Conservation (phyloP, 2,797 vertebrate genomes). For the Chloroceryle amazona region DNA sequence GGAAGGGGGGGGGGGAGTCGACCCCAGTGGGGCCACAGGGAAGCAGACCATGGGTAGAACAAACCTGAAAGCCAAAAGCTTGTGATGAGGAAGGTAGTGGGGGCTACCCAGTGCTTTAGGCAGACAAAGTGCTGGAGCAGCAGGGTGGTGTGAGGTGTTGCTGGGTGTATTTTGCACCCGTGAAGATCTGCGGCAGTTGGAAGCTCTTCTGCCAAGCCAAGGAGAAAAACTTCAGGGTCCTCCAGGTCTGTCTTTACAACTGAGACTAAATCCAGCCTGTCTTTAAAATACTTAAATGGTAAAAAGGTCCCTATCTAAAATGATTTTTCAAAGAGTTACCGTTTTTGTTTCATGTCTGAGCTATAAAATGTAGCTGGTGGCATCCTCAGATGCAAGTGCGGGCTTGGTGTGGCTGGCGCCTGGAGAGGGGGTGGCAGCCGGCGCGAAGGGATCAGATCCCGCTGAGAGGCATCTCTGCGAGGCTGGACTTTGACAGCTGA, state of each 20-base stretch:
- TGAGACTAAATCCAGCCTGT: not conserved
- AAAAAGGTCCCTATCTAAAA: not conserved
- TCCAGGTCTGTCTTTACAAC: not conserved
- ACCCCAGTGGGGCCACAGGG: not conserved
- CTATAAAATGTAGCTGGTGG: not conserved
- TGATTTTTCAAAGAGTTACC: not conserved
- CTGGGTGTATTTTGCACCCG: accelerated
- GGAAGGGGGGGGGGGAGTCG: not conserved
- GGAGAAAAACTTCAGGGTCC: not conserved
- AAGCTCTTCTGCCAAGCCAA: not conserved
- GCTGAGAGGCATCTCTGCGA: accelerated
- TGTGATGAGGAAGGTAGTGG: not conserved
- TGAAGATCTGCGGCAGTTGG: not conserved
- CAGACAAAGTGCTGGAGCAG: not conserved
- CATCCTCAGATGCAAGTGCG: not conserved
- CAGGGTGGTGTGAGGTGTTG: not conserved
- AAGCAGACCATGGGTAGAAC: not conserved
- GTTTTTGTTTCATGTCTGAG: not conserved
- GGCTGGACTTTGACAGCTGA: not conserved
- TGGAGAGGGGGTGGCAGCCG: not conserved
- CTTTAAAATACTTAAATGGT: not conserved
- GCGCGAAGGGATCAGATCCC: not conserved
- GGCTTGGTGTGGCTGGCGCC: accelerated
- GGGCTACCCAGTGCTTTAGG: accelerated
- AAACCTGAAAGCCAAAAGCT: not conserved